Evolutionary conservation across 1,140 invertebrate species (phyloP).

Genomic region (Rhagoletis zephyria): DNA sequence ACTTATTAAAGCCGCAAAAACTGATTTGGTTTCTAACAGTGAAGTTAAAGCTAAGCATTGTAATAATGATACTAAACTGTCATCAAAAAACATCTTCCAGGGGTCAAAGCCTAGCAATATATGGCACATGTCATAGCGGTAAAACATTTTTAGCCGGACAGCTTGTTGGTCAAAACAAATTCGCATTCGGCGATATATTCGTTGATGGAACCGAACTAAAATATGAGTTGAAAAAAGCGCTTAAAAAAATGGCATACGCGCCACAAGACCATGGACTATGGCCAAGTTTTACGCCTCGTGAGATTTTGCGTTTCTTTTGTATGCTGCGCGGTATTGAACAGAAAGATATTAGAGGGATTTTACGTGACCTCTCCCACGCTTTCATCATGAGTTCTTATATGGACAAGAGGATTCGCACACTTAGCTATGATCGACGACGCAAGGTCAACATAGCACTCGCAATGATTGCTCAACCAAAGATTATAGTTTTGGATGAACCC

Average conservation of each 20-base stretch:
- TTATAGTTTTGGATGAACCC: slow-evolving; percentile 67
- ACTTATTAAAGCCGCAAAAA: too few species aligned
- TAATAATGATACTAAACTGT: neutral
- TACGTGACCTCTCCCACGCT: slow-evolving; percentile 64
- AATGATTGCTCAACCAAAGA: slow-evolving; percentile 64
- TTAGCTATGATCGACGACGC: slow-evolving; percentile 62
- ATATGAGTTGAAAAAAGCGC: slow-evolving; percentile 62
- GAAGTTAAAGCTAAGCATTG: neutral
- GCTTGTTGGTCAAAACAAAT: slow-evolving; percentile 64
- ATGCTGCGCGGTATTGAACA: slow-evolving; percentile 66
- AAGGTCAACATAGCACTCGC: slow-evolving; percentile 66
- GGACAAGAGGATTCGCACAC: slow-evolving; percentile 60
- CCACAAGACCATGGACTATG: slow-evolving; percentile 63
- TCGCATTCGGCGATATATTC: slow-evolving; percentile 69
- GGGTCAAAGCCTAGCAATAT: slow-evolving; percentile 67
- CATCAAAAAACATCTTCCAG: slow-evolving; percentile 50
- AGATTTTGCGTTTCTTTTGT: slow-evolving; percentile 65
- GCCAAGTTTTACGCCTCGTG: slow-evolving; percentile 61
- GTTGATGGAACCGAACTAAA: slow-evolving; percentile 65
- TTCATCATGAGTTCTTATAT: slow-evolving; percentile 67
- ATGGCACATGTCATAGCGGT: slow-evolving; percentile 61
- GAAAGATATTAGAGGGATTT: slow-evolving; percentile 62
- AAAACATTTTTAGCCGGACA: slow-evolving; percentile 66
- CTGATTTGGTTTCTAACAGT: too few species aligned
- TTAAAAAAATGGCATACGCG: slow-evolving; percentile 64